Percentiles rank a stretch among this genome's conserved stretches.
Conservation (phyloP, 2,113 vertebrate genomes). For the Oreotrochilus melanogaster region DNA sequence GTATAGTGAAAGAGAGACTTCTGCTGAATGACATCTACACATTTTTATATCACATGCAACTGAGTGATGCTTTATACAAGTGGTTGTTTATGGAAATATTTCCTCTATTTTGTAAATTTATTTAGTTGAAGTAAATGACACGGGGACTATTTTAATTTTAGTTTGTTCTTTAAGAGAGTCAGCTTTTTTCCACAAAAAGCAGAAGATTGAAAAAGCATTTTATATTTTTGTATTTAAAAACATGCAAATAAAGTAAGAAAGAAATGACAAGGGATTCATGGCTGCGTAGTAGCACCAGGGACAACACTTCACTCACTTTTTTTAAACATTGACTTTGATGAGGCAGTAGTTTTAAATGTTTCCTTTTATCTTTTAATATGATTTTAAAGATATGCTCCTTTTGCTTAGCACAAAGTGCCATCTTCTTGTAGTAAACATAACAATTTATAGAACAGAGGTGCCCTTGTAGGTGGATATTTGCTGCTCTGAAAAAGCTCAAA, state of each 20-base stretch:
- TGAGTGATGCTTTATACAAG: neutral
- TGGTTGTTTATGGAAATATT: neutral
- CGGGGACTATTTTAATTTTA: neutral
- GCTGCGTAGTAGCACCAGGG: neutral
- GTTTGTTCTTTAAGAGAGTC: neutral
- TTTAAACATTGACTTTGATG: neutral
- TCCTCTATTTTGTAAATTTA: neutral
- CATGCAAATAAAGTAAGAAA: neutral
- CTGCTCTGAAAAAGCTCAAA: neutral
- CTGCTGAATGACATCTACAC: neutral
- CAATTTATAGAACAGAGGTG: neutral
- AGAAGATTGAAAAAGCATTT: neutral
- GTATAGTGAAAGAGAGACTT: neutral
- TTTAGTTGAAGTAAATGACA: neutral
- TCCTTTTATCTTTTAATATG: conserved; percentile 2
- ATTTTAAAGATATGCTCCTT: neutral
- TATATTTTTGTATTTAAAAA: neutral
- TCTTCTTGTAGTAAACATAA: neutral
- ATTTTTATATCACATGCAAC: neutral
- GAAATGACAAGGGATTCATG: neutral
- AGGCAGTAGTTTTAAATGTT: neutral
- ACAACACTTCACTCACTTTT: neutral
- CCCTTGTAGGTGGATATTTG: neutral
- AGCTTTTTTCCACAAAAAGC: neutral
- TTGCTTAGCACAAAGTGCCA: neutral